Percentiles rank a stretch among this genome's conserved stretches.
phyloP scores from a whole-genome alignment of 2,113 vertebrate species.

The Malurus cyaneus region DNA sequence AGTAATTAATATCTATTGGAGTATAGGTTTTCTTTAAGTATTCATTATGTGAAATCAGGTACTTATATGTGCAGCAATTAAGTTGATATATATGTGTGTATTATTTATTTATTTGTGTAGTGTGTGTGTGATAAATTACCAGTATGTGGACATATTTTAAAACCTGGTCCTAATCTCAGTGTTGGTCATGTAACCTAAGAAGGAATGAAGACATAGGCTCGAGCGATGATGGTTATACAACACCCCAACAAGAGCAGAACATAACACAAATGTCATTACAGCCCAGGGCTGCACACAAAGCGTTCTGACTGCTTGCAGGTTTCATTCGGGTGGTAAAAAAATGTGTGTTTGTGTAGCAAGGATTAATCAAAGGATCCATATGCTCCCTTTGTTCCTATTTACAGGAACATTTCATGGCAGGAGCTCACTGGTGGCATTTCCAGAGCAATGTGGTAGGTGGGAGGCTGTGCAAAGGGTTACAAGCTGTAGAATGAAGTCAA shows the following conservation, averaged over 20 bases:
- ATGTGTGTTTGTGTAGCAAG: not conserved
- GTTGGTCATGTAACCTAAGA: constrained; percentile 53
- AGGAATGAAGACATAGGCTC: not conserved
- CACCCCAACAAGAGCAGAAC: not conserved
- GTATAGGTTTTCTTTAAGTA: constrained; percentile 3
- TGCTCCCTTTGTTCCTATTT: not conserved
- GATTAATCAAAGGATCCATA: not conserved
- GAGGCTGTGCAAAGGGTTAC: constrained; percentile 8
- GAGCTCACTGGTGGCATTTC: not conserved
- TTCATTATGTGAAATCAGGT: constrained; percentile 55
- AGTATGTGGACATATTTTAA: constrained; percentile 9
- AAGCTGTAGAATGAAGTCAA: constrained; percentile 16
- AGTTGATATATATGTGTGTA: constrained; percentile 46
- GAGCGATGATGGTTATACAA: constrained; percentile 21
- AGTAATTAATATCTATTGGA: constrained; percentile 43
- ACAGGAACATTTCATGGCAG: not conserved
- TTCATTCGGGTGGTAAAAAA: not conserved
- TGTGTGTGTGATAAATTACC: constrained; percentile 44
- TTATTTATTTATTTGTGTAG: constrained; percentile 51
- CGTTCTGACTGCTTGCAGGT: not conserved
- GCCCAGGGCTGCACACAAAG: not conserved
- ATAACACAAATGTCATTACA: not conserved
- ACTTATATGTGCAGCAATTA: constrained; percentile 45
- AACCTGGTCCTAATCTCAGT: constrained; percentile 55
- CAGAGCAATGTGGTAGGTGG: not conserved